Base-by-base conservation (phyloP, 2,888 invertebrate genomes). In the Candidula unifasciata region DNA sequence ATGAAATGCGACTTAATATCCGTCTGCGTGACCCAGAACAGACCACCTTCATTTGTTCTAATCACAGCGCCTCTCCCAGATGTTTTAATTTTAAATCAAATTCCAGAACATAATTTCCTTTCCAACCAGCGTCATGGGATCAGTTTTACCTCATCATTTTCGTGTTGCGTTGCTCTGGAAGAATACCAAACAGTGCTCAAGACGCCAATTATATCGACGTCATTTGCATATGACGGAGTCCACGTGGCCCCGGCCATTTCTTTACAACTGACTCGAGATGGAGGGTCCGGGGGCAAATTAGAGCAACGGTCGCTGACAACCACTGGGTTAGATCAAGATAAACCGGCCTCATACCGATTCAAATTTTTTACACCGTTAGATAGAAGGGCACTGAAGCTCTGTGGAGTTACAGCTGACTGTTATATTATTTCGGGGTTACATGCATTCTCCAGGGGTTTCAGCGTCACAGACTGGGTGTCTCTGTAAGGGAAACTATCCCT, bases 21-120 rank as follows among this genome's bases (percentile, higher is more conserved):
- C 68, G 74, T 57, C 66, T 3, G 27, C 2, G 35, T 82, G 76
- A 76, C 66, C 77, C 52, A 54, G 60, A n/a, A 35, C 76, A 82
- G 76, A 54, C 68, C 68, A 27, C 52, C 16, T 30, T 77, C 77
- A 82, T 82, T 76, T 77, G 54, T 82, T 52, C 77, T 82, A 76
- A 76, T 82, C 82, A 66, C 54, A 33, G n/a, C 24, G 30, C 3
- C 6, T 27, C 44, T 33, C 57, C 73, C n/a, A 52, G 77, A 57
- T 77, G 82, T 82, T 82, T 82, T 82, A 82, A 82, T 82, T 82
- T 82, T 82, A 82, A 82, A 82, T 82, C 82, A 82, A 82, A 82
- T 82, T 82, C 82, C 82, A 82, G 82, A 73, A 77, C 52, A 82
- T 77, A 76, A 77, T 82, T 76, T 82, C 82, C 82, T 52, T 54